Percentiles rank a stretch among this genome's conserved stretches.
Evolutionary conservation across 2,113 vertebrate species (phyloP).

Genomic region (Cairina moschata): DNA sequence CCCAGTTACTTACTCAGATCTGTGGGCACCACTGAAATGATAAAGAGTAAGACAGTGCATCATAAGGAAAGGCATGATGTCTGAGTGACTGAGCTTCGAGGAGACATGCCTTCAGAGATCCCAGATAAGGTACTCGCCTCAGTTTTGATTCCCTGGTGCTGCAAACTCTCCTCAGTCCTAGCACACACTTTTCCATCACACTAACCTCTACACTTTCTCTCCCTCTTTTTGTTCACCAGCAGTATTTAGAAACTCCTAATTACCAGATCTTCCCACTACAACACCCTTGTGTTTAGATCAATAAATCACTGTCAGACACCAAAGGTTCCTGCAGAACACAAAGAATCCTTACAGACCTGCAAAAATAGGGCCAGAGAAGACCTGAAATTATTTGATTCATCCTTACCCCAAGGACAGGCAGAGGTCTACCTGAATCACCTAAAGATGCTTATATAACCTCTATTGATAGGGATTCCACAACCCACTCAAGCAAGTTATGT

Average conservation of each 20-base stretch:
- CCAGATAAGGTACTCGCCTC: not conserved
- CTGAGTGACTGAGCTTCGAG: not conserved
- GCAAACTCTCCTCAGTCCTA: not conserved
- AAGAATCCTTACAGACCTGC: not conserved
- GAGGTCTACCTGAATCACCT: not conserved
- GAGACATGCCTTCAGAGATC: not conserved
- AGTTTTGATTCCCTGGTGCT: not conserved
- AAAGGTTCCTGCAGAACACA: not conserved
- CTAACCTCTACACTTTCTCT: not conserved
- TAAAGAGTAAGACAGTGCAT: not conserved
- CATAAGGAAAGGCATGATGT: not conserved
- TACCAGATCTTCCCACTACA: not conserved
- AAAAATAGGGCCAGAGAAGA: not conserved
- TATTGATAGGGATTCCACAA: not conserved
- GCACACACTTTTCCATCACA: not conserved
- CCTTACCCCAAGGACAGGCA: not conserved
- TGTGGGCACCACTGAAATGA: not conserved
- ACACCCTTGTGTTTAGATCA: not conserved
- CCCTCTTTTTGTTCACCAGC: not conserved
- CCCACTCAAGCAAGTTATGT: not conserved
- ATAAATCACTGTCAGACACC: not conserved
- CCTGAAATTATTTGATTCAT: not conserved
- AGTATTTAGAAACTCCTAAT: not conserved
- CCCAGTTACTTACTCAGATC: rapidly evolving
- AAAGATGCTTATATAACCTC: not conserved